Conservation (phyloP, 2,797 vertebrate genomes). For the Microctenopoma steveboyesi region DNA sequence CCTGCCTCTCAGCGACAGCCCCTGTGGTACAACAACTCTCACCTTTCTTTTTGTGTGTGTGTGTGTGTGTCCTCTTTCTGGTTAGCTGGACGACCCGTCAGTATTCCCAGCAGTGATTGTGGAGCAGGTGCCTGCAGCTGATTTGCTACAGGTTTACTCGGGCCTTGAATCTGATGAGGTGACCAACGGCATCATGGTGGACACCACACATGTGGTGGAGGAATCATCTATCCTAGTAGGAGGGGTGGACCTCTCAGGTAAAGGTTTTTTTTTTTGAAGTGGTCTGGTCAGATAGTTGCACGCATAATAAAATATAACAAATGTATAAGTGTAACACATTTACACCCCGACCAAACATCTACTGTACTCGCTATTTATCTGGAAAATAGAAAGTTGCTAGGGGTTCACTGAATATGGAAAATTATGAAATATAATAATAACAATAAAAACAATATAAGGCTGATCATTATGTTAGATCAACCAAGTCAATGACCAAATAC, state of each 20-base stretch:
- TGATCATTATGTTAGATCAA: background rate
- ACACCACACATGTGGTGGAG: constrained; percentile 85
- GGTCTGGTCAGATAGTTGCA: background rate
- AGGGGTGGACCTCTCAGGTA: constrained; percentile 86
- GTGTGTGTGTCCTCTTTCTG: constrained; percentile 44
- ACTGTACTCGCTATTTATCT: background rate
- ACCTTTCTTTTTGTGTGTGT: background rate
- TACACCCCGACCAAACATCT: too few species aligned
- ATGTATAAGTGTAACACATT: background rate
- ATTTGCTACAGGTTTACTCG: constrained; percentile 91
- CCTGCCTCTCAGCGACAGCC: constrained; percentile 1
- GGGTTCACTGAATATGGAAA: background rate
- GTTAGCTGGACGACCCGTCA: constrained; percentile 90
- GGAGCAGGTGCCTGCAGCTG: constrained; percentile 88
- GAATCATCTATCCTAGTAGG: constrained; percentile 84
- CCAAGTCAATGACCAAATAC: background rate
- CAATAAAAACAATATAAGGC: too few species aligned
- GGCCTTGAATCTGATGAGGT: constrained; percentile 89
- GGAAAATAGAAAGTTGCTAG: background rate
- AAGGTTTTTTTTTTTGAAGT: constrained; percentile 21
- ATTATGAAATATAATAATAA: background rate
- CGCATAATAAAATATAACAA: background rate
- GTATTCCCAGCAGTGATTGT: constrained; percentile 92
- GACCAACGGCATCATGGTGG: constrained; percentile 87
- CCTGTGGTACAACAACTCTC: constrained; percentile 18